Base-by-base conservation (phyloP, 2,888 invertebrate genomes). In the Acronicta leporina region DNA sequence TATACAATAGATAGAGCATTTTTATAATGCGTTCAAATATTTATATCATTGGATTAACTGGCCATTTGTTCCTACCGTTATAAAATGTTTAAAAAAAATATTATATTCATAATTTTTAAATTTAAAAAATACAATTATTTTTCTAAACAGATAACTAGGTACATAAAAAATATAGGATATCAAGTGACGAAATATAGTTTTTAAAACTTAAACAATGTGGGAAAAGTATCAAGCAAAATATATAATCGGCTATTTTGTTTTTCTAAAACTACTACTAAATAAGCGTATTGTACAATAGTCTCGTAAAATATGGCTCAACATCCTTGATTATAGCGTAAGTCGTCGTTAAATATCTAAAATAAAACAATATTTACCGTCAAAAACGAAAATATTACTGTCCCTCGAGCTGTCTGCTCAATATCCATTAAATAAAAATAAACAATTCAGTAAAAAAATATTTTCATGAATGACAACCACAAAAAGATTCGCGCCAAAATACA, bases 311-410 rank as follows among this genome's bases (percentile, higher is more conserved):
- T 77, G 80, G 75, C 79, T 87, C 89, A 68, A 71, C 75, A 73
- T 89, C 90, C 88, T 62, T 77, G 57, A 77, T 59, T 62, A 81
- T 61, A 81, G 89, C 90, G 27, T 55, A 72, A 51, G 88, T 88
- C 85, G 84, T 88, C 72, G 70, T 58, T 56, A 41, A 51, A 33
- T 27, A 8, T 55, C 45, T 33, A 33, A 35, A 48, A 40, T 20
- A 27, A 46, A 11, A 27, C 3, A n/a, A n/a, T 8, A 58, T 47
- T 20, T 13, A 20, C 8, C 56, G 41, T 14, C 58, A 63, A 64
- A 66, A 63, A 59, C 48, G 47, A 63, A 64, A 50, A 48, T 45
- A 33, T 47, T 59, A 51, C 13, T 47, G 30, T 40, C 13, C n/a
- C 1, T 13, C 11, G 25, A 3, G 3, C 33, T 11, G 33, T 33